Base-by-base conservation (phyloP, 2,113 vertebrate genomes). In the Nicator chloris region DNA sequence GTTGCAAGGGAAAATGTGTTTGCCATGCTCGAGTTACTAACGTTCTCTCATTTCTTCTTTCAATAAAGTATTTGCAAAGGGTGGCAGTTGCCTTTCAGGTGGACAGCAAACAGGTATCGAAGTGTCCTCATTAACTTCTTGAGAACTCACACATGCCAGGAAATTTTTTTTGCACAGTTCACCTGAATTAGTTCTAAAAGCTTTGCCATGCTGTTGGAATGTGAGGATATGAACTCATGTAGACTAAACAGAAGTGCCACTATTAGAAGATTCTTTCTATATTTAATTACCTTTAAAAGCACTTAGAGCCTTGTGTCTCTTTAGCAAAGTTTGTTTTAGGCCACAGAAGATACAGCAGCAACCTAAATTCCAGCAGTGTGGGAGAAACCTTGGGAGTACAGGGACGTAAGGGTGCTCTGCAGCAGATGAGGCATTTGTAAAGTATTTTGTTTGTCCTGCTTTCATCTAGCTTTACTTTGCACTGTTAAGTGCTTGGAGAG, bases 381-480 rank as follows among this genome's bases (percentile, higher is more conserved):
- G 59, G 77, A 53, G 80, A 96, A 92, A 27, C 83, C 40, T 63
- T 0, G 0, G 87, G 93, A 95, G 71, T 92, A 47, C 93, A 95
- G 60, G 94, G 95, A n/a, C 82, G 56, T 26, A n/a, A 82, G 88
- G 82, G 87, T 95, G 94, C 39, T 90, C 27, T 73, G 56, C 59
- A 80, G 21, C 22, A 86, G 27, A 45, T 42, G 82, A 87, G 57
- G 27, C 5, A 3, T 69, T 83, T 82, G 19, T 57, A 8, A 86
- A 89, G 33, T 69, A 65, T 50, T 86, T 81, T 60, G 35, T 82
- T 81, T 66, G 7, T 69, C 68, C 47, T 92, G 66, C 61, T 66
- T 85, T 87, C 10, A 11, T 64, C 12, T n/a, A 17, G 24, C 66
- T 75, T 65, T 71, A 3, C 84, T 91, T 91, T 82, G 84, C 37